These are phyloP conservation scores for Ciona savignyi DNA, from an alignment of 23 tunicate species.

Conservation along the genomic window DNA sequence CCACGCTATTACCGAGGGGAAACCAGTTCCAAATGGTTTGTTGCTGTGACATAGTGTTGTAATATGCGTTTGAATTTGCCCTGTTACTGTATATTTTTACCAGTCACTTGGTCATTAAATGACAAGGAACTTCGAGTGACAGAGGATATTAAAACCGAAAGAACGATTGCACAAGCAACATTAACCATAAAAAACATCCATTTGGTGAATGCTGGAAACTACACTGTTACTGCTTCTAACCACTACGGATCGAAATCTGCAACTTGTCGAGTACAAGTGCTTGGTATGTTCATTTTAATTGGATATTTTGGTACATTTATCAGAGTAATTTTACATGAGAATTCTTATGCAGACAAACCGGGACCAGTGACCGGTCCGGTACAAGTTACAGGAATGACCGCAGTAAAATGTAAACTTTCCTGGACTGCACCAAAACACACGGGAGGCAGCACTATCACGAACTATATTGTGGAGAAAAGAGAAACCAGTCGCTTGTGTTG, in stretches of 20 bases:
- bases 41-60: too few species aligned
- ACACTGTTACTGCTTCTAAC: constrained; percentile 74
- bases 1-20: constrained; percentile 66
- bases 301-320: background rate
- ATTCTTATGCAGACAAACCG: constrained; percentile 65
- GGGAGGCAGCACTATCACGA: too few species aligned
- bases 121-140: constrained; percentile 65
- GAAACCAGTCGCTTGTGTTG: constrained; percentile 85
- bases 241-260: constrained; percentile 70
- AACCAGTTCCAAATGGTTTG: constrained; percentile 69
- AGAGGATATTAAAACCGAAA: constrained; percentile 53
- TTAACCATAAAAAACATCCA: constrained; percentile 29
- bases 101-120: constrained; percentile 38
- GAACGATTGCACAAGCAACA: constrained; percentile 42
- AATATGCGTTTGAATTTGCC: too few species aligned
- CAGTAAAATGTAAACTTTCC: too few species aligned
- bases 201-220: constrained; percentile 48
- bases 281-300: constrained; percentile 36
- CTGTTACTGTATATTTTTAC: background rate
- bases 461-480: constrained; percentile 82
- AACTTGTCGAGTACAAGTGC: constrained; percentile 61
- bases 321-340: constrained; percentile 21
- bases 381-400: constrained; percentile 29
- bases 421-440: too few species aligned
- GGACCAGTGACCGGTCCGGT: constrained; percentile 81